Base-by-base conservation (phyloP, 2,888 invertebrate genomes). In the Gymnoscelis rufifasciata region DNA sequence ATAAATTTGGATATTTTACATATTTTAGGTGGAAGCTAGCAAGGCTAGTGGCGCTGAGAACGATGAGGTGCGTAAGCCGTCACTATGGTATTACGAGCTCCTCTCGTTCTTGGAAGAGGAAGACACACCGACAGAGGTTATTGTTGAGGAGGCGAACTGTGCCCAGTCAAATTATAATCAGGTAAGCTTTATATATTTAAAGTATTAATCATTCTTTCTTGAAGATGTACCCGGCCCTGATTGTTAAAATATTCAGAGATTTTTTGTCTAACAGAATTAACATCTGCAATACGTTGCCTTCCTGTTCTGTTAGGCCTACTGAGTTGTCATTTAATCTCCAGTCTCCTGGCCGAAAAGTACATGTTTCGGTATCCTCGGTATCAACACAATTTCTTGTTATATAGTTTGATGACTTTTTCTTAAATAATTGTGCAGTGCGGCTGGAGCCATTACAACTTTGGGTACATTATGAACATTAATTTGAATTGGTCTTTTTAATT, bases 191-290 rank as follows among this genome's bases (percentile, higher is more conserved):
- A 45, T 19, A 33, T 30, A 30, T 46, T 36, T 30, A 46, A 29
- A 14, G 30, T 8, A 41, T 41, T 46, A 15, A 41, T 41, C 41
- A 41, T 46, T 46, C 31, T 40, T 41, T 46, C 46, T 14, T 41
- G 46, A 40, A 41, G 37, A 39, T 39, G 1, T 29, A 39, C 39
- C 1, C 43, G 36, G 1, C 51, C 47, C 33, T 49, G 43, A 49
- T 52, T 36, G 48, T 46, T 52, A 52, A 52, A 52, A 41, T 52
- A 52, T 49, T 52, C 48, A 4, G 52, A 49, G 30, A 52, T 49
- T 49, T 49, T 48, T 11, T 52, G 52, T 35, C 52, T 49, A 26
- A 49, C 49, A 4, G 46, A 7, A 49, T 52, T 46, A 46, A 48
- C 49, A 43, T 52, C 52, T 43, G 52, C 45, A 46, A 46, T 52